Percentiles rank a stretch among this genome's conserved stretches.
Evolutionary conservation across 1,140 invertebrate species (phyloP).

Genomic region (Diorhabda elongata): DNA sequence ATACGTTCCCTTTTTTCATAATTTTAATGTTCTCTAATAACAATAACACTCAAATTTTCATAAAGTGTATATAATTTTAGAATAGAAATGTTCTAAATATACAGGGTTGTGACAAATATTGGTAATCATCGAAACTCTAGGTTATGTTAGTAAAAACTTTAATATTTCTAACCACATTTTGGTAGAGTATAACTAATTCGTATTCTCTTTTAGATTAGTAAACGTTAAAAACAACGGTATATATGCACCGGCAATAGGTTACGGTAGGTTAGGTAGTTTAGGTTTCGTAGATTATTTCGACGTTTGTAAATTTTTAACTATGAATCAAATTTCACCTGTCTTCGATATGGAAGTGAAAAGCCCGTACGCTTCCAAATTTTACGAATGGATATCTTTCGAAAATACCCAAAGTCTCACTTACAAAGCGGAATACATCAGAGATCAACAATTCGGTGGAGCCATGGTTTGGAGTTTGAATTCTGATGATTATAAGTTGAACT

Average conservation of each 20-base stretch:
- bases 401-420: slow-evolving; percentile 66
- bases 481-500: slow-evolving; percentile 55
- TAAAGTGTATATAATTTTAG: too few relatives aligned
- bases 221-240: slow-evolving; percentile 63
- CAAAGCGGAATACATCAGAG: slow-evolving; percentile 67
- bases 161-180: too few relatives aligned
- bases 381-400: slow-evolving; percentile 89
- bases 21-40: too few relatives aligned
- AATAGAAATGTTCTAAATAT: too few relatives aligned
- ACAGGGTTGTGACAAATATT: too few relatives aligned
- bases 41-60: too few relatives aligned
- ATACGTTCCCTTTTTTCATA: too few relatives aligned
- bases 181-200: neutral
- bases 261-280: slow-evolving; percentile 58
- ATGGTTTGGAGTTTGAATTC: slow-evolving; percentile 75
- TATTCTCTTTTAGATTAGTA: slow-evolving; percentile 52
- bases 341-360: slow-evolving; percentile 68
- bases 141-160: too few relatives aligned
- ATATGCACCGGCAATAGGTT: slow-evolving; percentile 66
- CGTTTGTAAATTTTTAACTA: slow-evolving; percentile 62
- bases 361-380: slow-evolving; percentile 69
- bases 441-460: slow-evolving; percentile 61
- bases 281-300: slow-evolving; percentile 70
- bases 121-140: too few relatives aligned
- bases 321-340: slow-evolving; percentile 49